Evolutionary conservation across 2,113 vertebrate genomes (phyloP), one percentile per base, ranked within the genome.

Genomic region (Elachura formosa): DNA sequence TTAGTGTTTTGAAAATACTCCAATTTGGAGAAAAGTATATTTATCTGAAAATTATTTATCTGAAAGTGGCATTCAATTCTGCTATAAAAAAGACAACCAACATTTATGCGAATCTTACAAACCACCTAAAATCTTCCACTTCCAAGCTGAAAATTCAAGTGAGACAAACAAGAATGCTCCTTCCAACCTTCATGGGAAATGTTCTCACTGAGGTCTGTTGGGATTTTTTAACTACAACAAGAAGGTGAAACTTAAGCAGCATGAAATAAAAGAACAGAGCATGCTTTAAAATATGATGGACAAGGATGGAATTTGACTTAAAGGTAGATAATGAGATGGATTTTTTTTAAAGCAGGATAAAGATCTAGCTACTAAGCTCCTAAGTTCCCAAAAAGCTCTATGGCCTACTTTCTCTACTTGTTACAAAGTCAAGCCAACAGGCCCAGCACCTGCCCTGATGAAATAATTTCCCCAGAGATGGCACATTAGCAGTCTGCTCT

Each of bases 351-450:
- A 84, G 36, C 25, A 63, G 68, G 66, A 59, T 64, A 92, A 74
- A 87, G 56, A 86, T 68, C n/a, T 87, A 75, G 74, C 41, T 66
- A 81, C 40, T 87, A 78, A 93, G 69, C 69, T 87, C 48, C 28
- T 48, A 74, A 62, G 1, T 71, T 94, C 69, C 84, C 51, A 55
- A 67, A 91, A 48, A 64, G n/a, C 45, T 49, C 28, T 4, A 11
- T n/a, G 61, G 48, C 83, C 80, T 71, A 87, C 43, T 87, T 91
- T 36, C 52, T 56, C 26, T 23, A 2, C 28, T 71, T 62, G 17
- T 33, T 87, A 58, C 69, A 10, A 83, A 80, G 49, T 67, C 59
- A 48, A 4, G 3, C 31, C 61, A 72, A 61, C 79, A 79, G n/a
- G 31, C 26, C 36, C 62, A 64, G n/a, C 40, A 86, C 56, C 58